Conservation (phyloP, 2,797 vertebrate genomes). For the Taenioides sp. region DNA sequence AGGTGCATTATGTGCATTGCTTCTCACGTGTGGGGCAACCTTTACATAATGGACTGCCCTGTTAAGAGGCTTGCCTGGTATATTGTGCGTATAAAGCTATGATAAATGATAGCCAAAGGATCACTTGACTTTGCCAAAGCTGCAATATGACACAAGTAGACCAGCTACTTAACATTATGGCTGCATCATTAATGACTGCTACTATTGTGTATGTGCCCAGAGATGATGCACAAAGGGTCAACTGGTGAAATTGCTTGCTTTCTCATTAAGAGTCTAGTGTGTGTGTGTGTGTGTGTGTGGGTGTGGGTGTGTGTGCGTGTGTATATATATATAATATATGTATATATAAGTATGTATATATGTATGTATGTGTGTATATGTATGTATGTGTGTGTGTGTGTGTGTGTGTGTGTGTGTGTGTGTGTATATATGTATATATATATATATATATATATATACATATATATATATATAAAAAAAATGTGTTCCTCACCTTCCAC, state of each 20-base stretch:
- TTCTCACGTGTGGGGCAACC: constrained; percentile 25
- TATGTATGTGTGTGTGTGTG: too few relatives aligned
- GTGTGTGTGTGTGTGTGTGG: too few relatives aligned
- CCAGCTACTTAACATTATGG: constrained; percentile 76
- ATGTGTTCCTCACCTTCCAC: too few relatives aligned
- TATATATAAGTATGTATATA: too few relatives aligned
- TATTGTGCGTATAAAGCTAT: constrained; percentile 36
- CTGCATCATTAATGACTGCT: constrained; percentile 74
- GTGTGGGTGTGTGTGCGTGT: too few relatives aligned
- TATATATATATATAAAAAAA: too few relatives aligned
- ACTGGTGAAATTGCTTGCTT: constrained; percentile 70
- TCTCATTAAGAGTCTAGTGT: constrained; percentile 71
- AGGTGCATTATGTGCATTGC: constrained; percentile 23
- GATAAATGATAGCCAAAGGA: constrained; percentile 66
- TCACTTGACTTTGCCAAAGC: constrained; percentile 76
- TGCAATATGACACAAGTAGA: constrained; percentile 75
- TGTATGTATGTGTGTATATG: too few relatives aligned
- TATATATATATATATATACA: too few relatives aligned
- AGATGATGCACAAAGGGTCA: constrained; percentile 66
- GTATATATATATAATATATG: too few relatives aligned
- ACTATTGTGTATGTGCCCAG: constrained; percentile 69
- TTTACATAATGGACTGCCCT: constrained; percentile 53
- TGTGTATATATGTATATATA: too few relatives aligned
- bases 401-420: too few relatives aligned
- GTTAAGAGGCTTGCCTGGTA: constrained; percentile 41